Base-by-base conservation (phyloP, 1,140 invertebrate genomes). In the Laupala kohalensis region DNA sequence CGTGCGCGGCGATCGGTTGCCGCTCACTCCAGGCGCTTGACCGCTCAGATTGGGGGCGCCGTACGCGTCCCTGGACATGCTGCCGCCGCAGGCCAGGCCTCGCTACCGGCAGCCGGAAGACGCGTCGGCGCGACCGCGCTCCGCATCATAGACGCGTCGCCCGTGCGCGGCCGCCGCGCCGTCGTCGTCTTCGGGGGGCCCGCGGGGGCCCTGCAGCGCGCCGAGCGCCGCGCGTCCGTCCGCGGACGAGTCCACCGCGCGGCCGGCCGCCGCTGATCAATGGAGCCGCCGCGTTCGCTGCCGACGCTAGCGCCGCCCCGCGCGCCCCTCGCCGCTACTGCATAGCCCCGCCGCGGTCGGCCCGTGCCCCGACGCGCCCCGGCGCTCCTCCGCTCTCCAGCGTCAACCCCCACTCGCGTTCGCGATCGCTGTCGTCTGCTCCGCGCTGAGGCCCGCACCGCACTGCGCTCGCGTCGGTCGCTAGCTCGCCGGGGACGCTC, bases 1-100 rank as follows among this genome's bases (percentile, higher is more conserved):
- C 23, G 64, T 29, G 74, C 71, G 71, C n/a, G 71, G 71, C 29
- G 71, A 72, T 28, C 71, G 71, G 67, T 53, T 72, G 64, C 71
- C 71, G 27, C 71, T 37, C 15, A 23, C 69, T 6, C 30, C 30
- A 6, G 6, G 6, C 6, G 30, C 30, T 15, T 6, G 15, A 29
- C 67, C 29, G 19, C 67, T 71, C 64, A 71, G 25, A 30, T 4
- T 71, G 27, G 71, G 5, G 71, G 71, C 65, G 64, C 29, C 71
- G 71, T 72, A 72, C 29, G 64, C 63, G 53, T 72, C 71, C 9
- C 71, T 64, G 37, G 71, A 72, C 71, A 72, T 72, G 15, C 24
- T 28, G 53, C 69, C 28, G 15, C 69, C 28, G 29, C 69, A n/a
- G n/a, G 24, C 25, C 28, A 24, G 25, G 9, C 67, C 67, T 28